Conservation (phyloP, 2,113 vertebrate species). For the Cathartes aura region DNA sequence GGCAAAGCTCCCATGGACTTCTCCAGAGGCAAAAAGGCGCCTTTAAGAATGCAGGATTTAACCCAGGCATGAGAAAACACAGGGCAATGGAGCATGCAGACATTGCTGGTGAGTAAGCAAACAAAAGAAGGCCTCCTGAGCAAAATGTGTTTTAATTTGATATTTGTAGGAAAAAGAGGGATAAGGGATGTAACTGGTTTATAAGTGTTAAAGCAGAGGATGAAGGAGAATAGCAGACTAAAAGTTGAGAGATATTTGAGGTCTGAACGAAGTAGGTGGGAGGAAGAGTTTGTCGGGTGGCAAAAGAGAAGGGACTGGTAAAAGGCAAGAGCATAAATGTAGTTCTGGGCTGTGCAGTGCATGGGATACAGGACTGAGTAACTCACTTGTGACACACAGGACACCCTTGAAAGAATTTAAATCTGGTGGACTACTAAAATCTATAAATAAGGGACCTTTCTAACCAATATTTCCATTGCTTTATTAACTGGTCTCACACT, state of each 20-base stretch:
- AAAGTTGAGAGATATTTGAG: neutral
- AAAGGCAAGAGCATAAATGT: neutral
- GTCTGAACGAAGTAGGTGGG: neutral
- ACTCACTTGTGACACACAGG: neutral
- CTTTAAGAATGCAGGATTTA: neutral
- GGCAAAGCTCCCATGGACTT: neutral
- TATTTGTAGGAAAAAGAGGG: neutral
- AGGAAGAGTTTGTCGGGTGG: neutral
- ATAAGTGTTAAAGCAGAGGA: neutral
- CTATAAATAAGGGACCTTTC: neutral
- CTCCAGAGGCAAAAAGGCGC: neutral
- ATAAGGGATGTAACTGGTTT: neutral
- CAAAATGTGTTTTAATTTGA: constrained; percentile 41
- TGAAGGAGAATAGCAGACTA: neutral
- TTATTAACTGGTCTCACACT: neutral
- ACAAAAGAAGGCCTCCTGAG: neutral
- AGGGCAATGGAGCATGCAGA: neutral
- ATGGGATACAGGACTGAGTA: neutral
- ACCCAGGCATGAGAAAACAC: neutral
- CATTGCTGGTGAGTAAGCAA: neutral
- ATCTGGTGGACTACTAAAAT: neutral
- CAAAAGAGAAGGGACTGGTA: neutral
- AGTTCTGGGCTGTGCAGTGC: neutral
- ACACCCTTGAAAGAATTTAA: neutral
- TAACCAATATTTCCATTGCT: neutral